Evolutionary conservation across 1,140 invertebrate species (phyloP).

Genomic region (Zaprionus kolodkinae): DNA sequence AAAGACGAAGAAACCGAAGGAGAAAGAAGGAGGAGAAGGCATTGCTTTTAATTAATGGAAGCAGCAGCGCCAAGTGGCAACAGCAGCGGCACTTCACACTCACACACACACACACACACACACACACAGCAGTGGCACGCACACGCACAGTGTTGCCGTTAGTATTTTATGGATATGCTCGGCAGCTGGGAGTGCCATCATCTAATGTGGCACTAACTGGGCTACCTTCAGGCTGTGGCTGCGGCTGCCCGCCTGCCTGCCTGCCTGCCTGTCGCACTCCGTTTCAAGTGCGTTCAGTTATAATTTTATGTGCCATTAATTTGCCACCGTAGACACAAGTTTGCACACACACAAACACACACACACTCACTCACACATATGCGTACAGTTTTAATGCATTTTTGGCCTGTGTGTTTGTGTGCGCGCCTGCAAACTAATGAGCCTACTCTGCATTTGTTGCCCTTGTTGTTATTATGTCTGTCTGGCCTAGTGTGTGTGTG

Average conservation of each 20-base stretch:
- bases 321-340: slow-evolving; percentile 58
- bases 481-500: too few species aligned
- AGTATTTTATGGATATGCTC: slow-evolving; percentile 60
- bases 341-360: slow-evolving; percentile 7
- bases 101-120: slow-evolving; percentile 10
- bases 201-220: slow-evolving; percentile 42
- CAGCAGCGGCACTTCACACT: not conserved
- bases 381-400: slow-evolving; percentile 58
- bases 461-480: slow-evolving; percentile 35
- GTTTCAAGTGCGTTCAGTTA: slow-evolving; percentile 73
- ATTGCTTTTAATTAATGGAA: slow-evolving; percentile 79
- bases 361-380: not conserved
- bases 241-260: too few species aligned
- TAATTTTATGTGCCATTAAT: slow-evolving; percentile 82
- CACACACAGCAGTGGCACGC: not conserved
- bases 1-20: not conserved
- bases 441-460: slow-evolving; percentile 48
- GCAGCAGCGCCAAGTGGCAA: slow-evolving; percentile 31
- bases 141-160: slow-evolving; percentile 27
- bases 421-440: slow-evolving; percentile 59
- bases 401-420: slow-evolving; percentile 21
- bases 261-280: slow-evolving; percentile 34
- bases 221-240: slow-evolving; percentile 11
- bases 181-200: slow-evolving; percentile 64
- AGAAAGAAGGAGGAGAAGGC: slow-evolving; percentile 1